A percentile compares a stretch with the other conserved stretches of the same genome.
Evolutionary conservation across 2,888 invertebrate genomes (phyloP).

Genomic region (Petrophora chlorosata): DNA sequence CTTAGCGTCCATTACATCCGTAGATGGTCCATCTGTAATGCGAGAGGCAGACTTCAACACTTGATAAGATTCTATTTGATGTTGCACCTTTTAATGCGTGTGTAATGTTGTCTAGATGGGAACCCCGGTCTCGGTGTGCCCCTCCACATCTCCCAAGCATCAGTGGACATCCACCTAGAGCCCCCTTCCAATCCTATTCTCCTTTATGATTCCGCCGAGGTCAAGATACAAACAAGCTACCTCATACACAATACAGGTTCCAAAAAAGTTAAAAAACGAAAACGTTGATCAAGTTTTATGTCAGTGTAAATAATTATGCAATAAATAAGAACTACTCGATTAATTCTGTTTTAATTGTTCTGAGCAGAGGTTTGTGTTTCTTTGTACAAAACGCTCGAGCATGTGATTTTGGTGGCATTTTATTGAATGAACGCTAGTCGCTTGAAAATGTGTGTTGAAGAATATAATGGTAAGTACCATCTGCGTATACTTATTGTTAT

Average conservation of each 20-base stretch:
- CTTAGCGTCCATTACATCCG: constrained; percentile 38
- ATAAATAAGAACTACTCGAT: constrained; percentile 48
- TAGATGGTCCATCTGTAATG: constrained; percentile 5
- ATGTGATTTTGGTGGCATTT: constrained; percentile 20
- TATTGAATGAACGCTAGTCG: constrained; percentile 15
- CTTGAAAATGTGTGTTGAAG: constrained; percentile 23
- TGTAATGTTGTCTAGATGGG: constrained; percentile 49
- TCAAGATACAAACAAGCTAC: constrained; percentile 48
- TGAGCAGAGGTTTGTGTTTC: constrained; percentile 71
- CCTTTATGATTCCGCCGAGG: constrained; percentile 17
- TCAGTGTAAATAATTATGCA: constrained; percentile 47
- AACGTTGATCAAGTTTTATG: constrained; percentile 34
- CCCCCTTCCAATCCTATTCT: constrained; percentile 35
- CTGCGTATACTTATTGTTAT: constrained; percentile 6
- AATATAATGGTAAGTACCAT: constrained; percentile 27
- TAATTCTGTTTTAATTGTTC: constrained; percentile 44
- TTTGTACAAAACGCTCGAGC: constrained; percentile 18
- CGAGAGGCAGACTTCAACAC: not conserved
- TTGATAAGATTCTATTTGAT: constrained; percentile 7
- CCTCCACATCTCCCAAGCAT: constrained; percentile 66
- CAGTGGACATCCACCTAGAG: constrained; percentile 62
- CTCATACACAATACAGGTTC: constrained; percentile 52
- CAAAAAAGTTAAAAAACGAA: constrained; percentile 48
- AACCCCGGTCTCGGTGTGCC: constrained; percentile 49
- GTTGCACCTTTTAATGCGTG: not conserved